Base-by-base conservation (phyloP, 2,797 vertebrate genomes). In the Oryzias sinensis region DNA sequence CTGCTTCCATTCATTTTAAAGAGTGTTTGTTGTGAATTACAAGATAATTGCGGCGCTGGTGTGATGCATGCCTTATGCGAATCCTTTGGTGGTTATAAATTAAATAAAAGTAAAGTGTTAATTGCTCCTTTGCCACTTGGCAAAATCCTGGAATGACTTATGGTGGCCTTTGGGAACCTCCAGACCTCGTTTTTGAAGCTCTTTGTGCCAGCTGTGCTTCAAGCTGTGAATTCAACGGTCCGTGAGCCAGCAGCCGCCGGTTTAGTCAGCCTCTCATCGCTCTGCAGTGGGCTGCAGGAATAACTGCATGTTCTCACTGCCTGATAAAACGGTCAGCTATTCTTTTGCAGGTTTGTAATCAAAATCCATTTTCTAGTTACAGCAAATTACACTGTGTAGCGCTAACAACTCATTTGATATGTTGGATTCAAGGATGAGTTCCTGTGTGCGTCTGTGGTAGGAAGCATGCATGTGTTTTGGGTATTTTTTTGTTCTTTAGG, bases 201-300 rank as follows among this genome's bases (percentile, higher is more conserved):
- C 65, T 47, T 37, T 37, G 33, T 71, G 59, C 50, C 65, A 72
- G 67, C 44, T 14, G 16, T n/a, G 70, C 66, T 70, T 76, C 62
- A 46, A 78, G 79, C 81, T 82, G 77, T 81, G 74, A 60, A 67
- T 74, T 65, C 77, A 81, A 75, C 77, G 59, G 76, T 66, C 57
- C 53, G 47, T 57, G 55, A 43, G 81, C 49, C 59, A 72, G 74
- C 69, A 81, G 77, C 76, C 52, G 43, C 43, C 48, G 59, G 59
- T 82, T 83, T 65, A 72, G 74, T 61, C 57, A 56, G 73, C 29
- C 74, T 76, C 74, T 86, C 84, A 83, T 88, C 84, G 82, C 58
- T 59, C 59, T 69, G 63, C 16, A 70, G 74, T 66, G 61, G 59
- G 49, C 68, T 62, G 72, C 55, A 81, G 69, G 65, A 70, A 68